Evolutionary conservation across 2,113 vertebrate genomes (phyloP).

Genomic region (Stictonetta naevosa): DNA sequence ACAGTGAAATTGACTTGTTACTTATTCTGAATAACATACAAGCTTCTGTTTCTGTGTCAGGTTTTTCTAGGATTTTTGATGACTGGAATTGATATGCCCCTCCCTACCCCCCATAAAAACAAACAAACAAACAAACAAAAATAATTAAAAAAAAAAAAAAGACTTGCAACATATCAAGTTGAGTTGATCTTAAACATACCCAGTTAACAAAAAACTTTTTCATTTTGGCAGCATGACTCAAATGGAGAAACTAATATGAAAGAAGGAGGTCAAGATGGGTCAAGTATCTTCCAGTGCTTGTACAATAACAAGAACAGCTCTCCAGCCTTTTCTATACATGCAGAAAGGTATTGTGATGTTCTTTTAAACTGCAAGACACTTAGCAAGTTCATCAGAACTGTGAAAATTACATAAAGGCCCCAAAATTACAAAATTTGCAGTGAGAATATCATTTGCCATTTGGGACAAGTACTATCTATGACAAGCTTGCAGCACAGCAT

Average conservation of each 20-base stretch:
- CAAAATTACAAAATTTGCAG: neutral
- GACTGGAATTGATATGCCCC: neutral
- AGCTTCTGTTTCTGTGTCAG: neutral
- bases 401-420: neutral
- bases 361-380: neutral
- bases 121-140: neutral
- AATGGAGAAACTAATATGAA: neutral
- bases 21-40: neutral
- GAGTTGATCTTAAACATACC: neutral
- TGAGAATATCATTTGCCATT: neutral
- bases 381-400: neutral
- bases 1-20: neutral
- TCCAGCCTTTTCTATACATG: neutral
- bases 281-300: neutral
- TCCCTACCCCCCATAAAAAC: neutral
- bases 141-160: neutral
- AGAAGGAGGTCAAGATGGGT: neutral
- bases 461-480: slow-evolving; percentile 13
- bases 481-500: neutral
- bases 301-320: neutral
- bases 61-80: neutral
- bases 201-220: neutral
- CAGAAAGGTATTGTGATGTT: neutral
- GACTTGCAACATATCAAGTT: neutral
- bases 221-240: neutral